Conservation (phyloP, 2,797 vertebrate species). For the Pampus argenteus region DNA sequence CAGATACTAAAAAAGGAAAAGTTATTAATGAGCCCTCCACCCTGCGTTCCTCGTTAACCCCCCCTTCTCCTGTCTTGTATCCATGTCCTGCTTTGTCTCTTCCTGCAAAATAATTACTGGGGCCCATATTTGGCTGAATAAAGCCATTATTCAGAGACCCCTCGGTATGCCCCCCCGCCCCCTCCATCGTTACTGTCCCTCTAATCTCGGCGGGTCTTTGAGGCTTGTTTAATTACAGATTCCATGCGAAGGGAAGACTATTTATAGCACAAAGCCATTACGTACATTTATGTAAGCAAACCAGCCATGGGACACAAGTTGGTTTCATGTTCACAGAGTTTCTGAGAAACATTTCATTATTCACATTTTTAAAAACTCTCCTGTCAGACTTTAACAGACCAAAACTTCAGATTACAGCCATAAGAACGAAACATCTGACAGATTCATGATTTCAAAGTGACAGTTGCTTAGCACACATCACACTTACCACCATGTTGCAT, state of each 20-base stretch:
- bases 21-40: conserved; percentile 48
- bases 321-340: conserved; percentile 12
- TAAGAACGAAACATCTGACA: no score
- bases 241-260: conserved; percentile 68
- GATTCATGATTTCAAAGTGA: no score
- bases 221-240: conserved; percentile 70
- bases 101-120: conserved; percentile 76
- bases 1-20: conserved; percentile 69
- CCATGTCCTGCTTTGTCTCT: conserved; percentile 41
- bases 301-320: background rate
- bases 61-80: background rate
- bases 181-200: conserved; percentile 66
- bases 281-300: conserved; percentile 75
- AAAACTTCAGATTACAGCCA: no score
- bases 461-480: no score
- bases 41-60: background rate
- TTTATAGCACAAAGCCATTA: conserved; percentile 73
- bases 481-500: no score
- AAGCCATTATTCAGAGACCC: conserved; percentile 79
- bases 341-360: no score
- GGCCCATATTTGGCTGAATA: conserved; percentile 83
- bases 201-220: conserved; percentile 68
- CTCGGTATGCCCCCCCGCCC: conserved; percentile 61
- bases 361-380: no score
- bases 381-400: no score